Evolutionary conservation across 2,113 vertebrate genomes (phyloP).

Genomic region (Donacobius atricapilla): DNA sequence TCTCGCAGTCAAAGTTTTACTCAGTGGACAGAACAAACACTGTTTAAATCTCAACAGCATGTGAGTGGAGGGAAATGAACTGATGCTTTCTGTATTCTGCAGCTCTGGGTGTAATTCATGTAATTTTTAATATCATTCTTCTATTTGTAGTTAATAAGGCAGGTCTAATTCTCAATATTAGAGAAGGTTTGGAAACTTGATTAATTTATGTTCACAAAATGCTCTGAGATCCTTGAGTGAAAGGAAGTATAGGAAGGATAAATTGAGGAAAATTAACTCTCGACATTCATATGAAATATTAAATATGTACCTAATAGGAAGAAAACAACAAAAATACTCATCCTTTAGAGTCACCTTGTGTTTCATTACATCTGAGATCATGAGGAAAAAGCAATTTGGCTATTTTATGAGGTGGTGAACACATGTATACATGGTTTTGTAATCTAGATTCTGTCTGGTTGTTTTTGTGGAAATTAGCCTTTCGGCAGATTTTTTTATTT

Average conservation of each 20-base stretch:
- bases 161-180: neutral
- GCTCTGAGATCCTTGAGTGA: neutral
- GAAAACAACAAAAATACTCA: rapidly evolving
- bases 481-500: neutral
- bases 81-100: neutral
- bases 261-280: neutral
- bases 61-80: neutral
- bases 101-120: neutral
- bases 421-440: neutral
- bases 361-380: neutral
- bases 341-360: neutral
- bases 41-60: neutral
- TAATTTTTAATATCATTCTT: neutral
- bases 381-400: neutral
- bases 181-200: neutral
- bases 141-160: neutral
- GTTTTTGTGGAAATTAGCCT: neutral
- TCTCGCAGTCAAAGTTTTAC: neutral
- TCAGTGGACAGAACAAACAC: neutral
- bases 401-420: neutral
- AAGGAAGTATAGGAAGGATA: neutral
- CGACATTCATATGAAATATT: neutral
- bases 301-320: neutral
- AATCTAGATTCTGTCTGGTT: neutral
- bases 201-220: neutral